Evolutionary conservation across 2,113 vertebrate species (phyloP), one percentile per base, ranked within the genome.

Genomic region (Neomonachus schauinslandi): DNA sequence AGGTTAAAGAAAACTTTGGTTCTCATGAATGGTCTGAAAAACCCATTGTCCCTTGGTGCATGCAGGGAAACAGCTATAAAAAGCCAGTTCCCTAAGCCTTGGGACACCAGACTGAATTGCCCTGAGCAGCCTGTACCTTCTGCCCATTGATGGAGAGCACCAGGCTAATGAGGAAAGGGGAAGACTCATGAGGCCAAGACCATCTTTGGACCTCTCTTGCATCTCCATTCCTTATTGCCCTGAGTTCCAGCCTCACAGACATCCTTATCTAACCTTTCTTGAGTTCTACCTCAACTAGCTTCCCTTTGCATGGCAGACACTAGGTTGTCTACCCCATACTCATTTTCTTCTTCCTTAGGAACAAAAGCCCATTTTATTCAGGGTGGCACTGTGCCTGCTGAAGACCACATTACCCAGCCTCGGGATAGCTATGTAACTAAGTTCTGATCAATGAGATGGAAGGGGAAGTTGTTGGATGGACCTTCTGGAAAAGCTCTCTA

Each of bases 281-380:
- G 7, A 69, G 97, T 95, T 86, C 31, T 28, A 39, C 63, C 46
- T 82, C 80, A 42, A 46, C 53, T 55, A 65, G 57, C 16, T 55
- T 91, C 55, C 94, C 81, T 97, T 95, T 33, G 93, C 49, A 80
- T 65, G 87, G 69, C 53, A 84, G 69, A 88, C 12, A 63, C 59
- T 53, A 51, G 22, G 28, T 53, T 46, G 16, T 33, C 33, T 80
- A 57, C 13, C 5, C 46, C 76, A 67, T 11, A 72, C 13, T 33
- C 13, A 36, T 51, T 22, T 39, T 89, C 79, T 31, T 85, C 79
- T 79, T 63, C 33, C 55, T 46, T 33, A 92, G 36, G 53, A 87
- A 81, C 36, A 79, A 80, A 89, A n/a, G 1, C 28, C 67, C 39
- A 31, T 88, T 92, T 91, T 95, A 79, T 49, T 85, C 59, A 36